These are phyloP conservation scores for Melanotaenia nigrans DNA, from an alignment of 2,797 vertebrate species.

Conservation along the genomic window DNA sequence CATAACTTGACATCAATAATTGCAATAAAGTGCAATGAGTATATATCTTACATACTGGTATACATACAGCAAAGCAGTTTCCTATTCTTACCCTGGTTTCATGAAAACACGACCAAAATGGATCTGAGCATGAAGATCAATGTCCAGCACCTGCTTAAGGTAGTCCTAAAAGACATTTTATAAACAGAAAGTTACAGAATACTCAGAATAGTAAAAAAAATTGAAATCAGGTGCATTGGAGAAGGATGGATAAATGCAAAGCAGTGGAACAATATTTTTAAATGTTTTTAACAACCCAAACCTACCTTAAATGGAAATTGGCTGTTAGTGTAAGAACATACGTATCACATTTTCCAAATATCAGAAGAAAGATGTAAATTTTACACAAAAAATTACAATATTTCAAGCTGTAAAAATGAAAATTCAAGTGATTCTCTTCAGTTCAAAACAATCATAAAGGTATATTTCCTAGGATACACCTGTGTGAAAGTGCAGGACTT, in stretches of 20 bases:
- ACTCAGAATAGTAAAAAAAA: neutral
- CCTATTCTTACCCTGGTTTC: constrained; percentile 88
- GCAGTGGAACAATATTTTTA: neutral
- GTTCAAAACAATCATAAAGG: neutral
- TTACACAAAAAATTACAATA: neutral
- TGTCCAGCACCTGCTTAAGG: constrained; percentile 99
- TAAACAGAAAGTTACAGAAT: constrained; percentile 4
- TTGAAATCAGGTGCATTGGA: neutral
- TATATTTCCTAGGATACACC: neutral
- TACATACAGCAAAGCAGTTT: neutral
- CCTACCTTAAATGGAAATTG: neutral
- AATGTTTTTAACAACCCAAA: neutral
- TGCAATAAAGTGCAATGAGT: neutral
- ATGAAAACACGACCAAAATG: constrained; percentile 99
- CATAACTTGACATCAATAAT: neutral
- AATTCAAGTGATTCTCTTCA: neutral
- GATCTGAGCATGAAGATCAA: constrained; percentile 99
- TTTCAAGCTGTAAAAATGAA: neutral
- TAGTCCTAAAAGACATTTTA: constrained; percentile 86
- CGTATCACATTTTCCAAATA: neutral
- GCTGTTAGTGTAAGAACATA: neutral
- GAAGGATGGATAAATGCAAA: neutral
- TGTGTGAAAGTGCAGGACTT: neutral
- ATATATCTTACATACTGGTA: too few relatives aligned
- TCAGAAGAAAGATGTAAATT: neutral